phyloP scores from a whole-genome alignment of 2,797 vertebrate species.

The Ambastaia sidthimunki region DNA sequence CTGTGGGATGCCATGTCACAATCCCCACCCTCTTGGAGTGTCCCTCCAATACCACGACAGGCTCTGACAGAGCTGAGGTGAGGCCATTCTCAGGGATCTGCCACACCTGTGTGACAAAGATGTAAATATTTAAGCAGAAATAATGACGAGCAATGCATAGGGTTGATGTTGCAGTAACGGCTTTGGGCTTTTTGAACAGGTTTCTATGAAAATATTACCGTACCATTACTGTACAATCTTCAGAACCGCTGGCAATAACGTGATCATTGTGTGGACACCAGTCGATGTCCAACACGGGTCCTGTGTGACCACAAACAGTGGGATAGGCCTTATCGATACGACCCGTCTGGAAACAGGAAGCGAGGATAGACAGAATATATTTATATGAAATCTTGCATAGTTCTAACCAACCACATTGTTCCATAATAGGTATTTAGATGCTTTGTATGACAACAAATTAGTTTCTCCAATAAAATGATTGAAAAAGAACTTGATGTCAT shows the following conservation, averaged over 20 bases:
- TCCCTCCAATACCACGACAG: conserved; percentile 92
- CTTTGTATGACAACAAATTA: background rate
- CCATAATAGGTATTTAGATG: background rate
- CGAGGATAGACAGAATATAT: background rate
- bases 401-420: background rate
- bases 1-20: conserved; percentile 95
- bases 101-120: conserved; percentile 84
- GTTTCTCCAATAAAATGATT: background rate
- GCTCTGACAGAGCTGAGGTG: conserved; percentile 87
- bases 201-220: background rate
- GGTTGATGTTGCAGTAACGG: background rate
- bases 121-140: background rate
- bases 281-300: conserved; percentile 94
- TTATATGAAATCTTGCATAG: background rate
- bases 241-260: conserved; percentile 94
- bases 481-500: background rate
- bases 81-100: conserved; percentile 96
- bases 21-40: conserved; percentile 98
- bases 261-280: conserved; percentile 98
- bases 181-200: background rate
- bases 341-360: conserved; percentile 79
- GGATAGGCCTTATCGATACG: conserved; percentile 97
- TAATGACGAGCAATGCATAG: background rate
- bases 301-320: conserved; percentile 96
- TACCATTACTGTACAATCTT: conserved; percentile 98